Base-by-base conservation (phyloP, 2,888 invertebrate species). In the Dromius quadrimaculatus region DNA sequence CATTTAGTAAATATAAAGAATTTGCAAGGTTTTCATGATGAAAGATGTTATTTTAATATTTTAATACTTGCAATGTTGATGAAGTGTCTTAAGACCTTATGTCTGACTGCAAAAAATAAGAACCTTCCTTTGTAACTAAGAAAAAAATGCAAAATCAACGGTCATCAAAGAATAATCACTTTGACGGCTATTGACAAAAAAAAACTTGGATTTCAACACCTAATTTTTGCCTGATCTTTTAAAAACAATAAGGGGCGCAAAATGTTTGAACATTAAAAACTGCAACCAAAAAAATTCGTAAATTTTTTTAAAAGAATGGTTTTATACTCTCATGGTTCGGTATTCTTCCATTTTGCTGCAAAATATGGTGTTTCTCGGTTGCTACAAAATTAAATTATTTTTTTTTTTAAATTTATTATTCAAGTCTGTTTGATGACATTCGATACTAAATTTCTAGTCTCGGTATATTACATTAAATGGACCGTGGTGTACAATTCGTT, bases 81-180 rank as follows among this genome's bases (percentile, higher is more conserved):
- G 81, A 82, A 82, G 80, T 81, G 82, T 81, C 82, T 82, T 81
- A 78, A 81, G 82, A 81, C 81, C 82, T 79, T 81, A 81, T 81
- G 82, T 83, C 82, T 81, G 76, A 79, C 81, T 82, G 80, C 81
- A 76, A 77, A 78, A 76, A 77, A 78, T 80, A 81, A 80, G 78
- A 71, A 72, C 77, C 80, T 78, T 79, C 79, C 80, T 80, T 81
- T 81, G 79, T 75, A 74, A 79, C 78, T 77, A 76, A 78, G 77
- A 79, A 77, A 76, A 76, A 75, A 74, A 71, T 66, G 71, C 74
- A 75, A 79, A 81, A 82, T 76, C 80, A 77, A 77, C 78, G 76
- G 74, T 74, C 74, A 73, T 74, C 73, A 72, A 71, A 74, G 71
- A 73, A 73, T 74, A 74, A 76, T 74, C 75, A 73, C 73, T 74